A percentile compares a stretch with the other conserved stretches of the same genome.
Evolutionary conservation across 2,888 invertebrate species (phyloP).

Genomic region (Rugalucina vietnamica): DNA sequence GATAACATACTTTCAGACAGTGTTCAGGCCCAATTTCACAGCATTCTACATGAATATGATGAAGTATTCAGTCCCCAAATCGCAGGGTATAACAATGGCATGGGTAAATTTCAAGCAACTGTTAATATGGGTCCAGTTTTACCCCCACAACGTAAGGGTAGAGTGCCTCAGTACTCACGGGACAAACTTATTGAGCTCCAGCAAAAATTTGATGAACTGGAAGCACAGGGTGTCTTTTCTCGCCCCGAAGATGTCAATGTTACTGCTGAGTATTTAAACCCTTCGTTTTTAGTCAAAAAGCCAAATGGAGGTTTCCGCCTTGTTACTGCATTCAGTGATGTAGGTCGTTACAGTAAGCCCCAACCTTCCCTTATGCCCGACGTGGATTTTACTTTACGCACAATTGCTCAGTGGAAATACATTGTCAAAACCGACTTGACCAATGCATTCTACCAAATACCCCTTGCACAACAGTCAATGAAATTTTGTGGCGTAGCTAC

Average conservation of each 20-base stretch:
- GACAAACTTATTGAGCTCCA: conserved; percentile 59
- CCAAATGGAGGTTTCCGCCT: conserved; percentile 53
- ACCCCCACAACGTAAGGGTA: conserved; percentile 66
- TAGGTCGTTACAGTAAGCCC: conserved; percentile 66
- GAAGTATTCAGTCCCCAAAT: conserved; percentile 52
- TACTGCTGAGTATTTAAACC: conserved; percentile 64
- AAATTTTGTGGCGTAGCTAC: conserved; percentile 62
- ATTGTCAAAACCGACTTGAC: conserved; percentile 61
- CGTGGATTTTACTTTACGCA: conserved; percentile 31
- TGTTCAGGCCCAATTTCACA: conserved; percentile 11
- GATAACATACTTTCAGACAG: conserved; percentile 33
- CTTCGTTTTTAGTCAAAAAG: conserved; percentile 66
- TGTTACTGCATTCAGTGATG: conserved; percentile 64
- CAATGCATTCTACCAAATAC: conserved; percentile 65
- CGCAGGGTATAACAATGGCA: conserved; percentile 58
- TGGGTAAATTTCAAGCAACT: conserved; percentile 52
- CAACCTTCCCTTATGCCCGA: conserved; percentile 53
- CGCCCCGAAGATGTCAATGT: conserved; percentile 56
- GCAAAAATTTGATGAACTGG: conserved; percentile 61
- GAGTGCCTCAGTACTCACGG: conserved; percentile 60
- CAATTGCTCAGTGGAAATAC: conserved; percentile 62
- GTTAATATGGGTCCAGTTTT: conserved; percentile 65
- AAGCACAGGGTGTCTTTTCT: conserved; percentile 54
- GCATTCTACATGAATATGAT: conserved; percentile 29
- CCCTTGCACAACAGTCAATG: conserved; percentile 47